phyloP scores from a whole-genome alignment of 2,113 vertebrate genomes.

The Cinclus cinclus region DNA sequence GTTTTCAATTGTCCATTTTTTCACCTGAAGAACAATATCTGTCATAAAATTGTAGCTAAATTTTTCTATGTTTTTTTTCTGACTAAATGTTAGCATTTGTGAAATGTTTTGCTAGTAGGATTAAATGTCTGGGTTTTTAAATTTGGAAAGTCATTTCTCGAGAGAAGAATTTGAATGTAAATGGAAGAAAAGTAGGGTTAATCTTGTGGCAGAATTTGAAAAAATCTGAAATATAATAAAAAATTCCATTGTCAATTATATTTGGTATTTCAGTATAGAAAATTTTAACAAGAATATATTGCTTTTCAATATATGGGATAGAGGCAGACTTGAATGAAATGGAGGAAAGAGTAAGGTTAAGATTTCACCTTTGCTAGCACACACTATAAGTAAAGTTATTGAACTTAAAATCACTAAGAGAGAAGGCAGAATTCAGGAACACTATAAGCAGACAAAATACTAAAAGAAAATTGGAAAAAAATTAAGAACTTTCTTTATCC shows the following conservation, averaged over 20 bases:
- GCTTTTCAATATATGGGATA: neutral
- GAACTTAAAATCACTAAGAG: neutral
- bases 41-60: neutral
- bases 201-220: neutral
- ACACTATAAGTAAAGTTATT: neutral
- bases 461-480: neutral
- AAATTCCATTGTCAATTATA: neutral
- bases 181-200: neutral
- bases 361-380: neutral
- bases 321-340: neutral
- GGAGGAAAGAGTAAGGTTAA: neutral
- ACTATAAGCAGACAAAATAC: neutral
- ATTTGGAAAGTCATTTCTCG: neutral
- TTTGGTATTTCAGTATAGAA: neutral
- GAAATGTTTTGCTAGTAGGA: neutral
- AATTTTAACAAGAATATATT: neutral
- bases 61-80: neutral
- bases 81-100: neutral
- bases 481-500: neutral
- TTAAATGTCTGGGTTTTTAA: neutral
- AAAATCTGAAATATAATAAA: neutral
- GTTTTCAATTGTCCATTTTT: neutral
- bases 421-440: neutral
- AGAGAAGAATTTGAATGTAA: neutral
- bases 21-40: neutral